These are phyloP conservation scores for Plectrocnemia conspersa DNA, from an alignment of 1,140 invertebrate species.

Conservation along the genomic window DNA sequence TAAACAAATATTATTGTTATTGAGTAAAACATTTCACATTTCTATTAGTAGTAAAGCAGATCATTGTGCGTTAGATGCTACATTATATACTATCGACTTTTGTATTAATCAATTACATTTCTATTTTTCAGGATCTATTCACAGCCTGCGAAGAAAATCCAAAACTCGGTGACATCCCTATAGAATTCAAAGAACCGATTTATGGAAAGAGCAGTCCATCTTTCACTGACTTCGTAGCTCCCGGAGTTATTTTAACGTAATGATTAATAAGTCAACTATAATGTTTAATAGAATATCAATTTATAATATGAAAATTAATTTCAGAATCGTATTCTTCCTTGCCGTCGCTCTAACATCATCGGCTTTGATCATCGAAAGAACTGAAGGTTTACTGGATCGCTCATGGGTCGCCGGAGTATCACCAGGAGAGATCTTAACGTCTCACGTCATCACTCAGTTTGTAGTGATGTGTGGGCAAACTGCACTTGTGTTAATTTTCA, in stretches of 20 bases:
- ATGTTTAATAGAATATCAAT: background rate
- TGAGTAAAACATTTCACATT: no score
- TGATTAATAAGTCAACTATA: background rate
- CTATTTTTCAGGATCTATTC: constrained; percentile 62
- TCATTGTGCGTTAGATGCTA: background rate
- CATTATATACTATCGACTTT: constrained; percentile 2
- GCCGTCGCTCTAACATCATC: constrained; percentile 89
- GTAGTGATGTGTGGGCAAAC: constrained; percentile 92
- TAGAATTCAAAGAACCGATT: constrained; percentile 77
- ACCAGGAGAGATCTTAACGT: constrained; percentile 84
- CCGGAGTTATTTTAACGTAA: constrained; percentile 90
- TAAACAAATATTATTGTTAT: no score
- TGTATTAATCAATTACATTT: background rate
- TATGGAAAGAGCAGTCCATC: constrained; percentile 83
- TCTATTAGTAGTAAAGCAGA: no score
- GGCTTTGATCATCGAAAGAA: constrained; percentile 85
- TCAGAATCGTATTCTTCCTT: constrained; percentile 93
- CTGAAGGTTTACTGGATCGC: constrained; percentile 80
- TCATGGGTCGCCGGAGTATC: constrained; percentile 86
- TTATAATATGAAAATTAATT: constrained; percentile 25
- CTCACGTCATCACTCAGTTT: constrained; percentile 89
- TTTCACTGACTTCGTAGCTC: constrained; percentile 93
- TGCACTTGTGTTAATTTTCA: constrained; percentile 79
- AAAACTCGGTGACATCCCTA: constrained; percentile 75
- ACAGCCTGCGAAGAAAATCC: constrained; percentile 68